phyloP scores from a whole-genome alignment of 2,113 vertebrate genomes.

The Pachypanchax playfairii region DNA sequence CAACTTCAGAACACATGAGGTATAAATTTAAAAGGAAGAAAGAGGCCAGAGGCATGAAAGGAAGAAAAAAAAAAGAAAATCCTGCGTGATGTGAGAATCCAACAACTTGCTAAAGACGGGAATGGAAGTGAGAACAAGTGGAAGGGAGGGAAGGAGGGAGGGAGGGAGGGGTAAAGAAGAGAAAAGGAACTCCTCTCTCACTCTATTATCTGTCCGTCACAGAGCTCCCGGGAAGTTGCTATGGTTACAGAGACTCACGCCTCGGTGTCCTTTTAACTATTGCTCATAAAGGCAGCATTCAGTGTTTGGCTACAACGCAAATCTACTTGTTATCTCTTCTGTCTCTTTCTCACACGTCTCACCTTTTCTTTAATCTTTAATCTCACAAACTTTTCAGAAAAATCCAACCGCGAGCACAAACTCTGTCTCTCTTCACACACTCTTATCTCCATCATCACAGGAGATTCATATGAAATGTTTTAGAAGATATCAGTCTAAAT shows the following conservation, averaged over 20 bases:
- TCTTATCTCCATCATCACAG: conserved; percentile 33
- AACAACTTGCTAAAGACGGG: conserved; percentile 66
- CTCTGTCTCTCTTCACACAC: conserved; percentile 26
- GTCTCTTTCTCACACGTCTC: conserved; percentile 22
- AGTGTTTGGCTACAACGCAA: conserved; percentile 72
- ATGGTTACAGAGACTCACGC: conserved; percentile 79
- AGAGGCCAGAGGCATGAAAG: no score
- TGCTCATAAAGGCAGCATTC: conserved; percentile 81
- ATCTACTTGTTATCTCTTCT: conserved; percentile 33
- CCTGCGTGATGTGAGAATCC: conserved; percentile 62
- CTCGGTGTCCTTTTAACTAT: conserved; percentile 81
- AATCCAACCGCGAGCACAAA: conserved; percentile 11
- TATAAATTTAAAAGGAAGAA: conserved; percentile 6
- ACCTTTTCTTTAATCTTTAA: conserved; percentile 16
- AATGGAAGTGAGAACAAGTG: conserved; percentile 72
- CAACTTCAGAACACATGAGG: conserved; percentile 57
- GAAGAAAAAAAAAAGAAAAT: conserved; percentile 43
- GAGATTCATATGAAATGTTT: conserved; percentile 43
- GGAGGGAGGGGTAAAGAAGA: conserved; percentile 67
- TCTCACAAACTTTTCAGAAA: conserved; percentile 35
- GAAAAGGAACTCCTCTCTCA: conserved; percentile 77
- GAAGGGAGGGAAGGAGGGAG: conserved; percentile 58
- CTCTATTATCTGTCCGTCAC: conserved; percentile 78
- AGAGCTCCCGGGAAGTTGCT: conserved; percentile 77
- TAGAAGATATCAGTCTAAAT: conserved; percentile 22